phyloP scores from a whole-genome alignment of 2,888 invertebrate species.

The Apamea crenata region DNA sequence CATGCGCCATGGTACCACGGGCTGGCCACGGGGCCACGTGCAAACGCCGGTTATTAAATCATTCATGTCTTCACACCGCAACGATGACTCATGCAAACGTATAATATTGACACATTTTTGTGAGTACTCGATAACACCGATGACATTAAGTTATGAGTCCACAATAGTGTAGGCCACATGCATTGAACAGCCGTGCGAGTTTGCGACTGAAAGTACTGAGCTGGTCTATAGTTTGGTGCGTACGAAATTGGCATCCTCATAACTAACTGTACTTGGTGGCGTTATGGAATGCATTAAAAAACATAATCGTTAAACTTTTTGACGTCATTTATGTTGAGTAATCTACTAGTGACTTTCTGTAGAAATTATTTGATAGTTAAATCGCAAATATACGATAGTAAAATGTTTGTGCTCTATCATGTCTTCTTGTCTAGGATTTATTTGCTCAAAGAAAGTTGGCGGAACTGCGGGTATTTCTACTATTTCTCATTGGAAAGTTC shows the following conservation, averaged over 20 bases:
- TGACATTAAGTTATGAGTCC: constrained; percentile 32
- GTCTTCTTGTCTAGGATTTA: background rate
- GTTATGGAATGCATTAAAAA: constrained; percentile 10
- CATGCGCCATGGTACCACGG: constrained; percentile 4
- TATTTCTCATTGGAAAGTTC: constrained; percentile 5
- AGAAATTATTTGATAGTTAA: background rate
- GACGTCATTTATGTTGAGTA: background rate
- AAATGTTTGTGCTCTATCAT: background rate
- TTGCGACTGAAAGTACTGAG: background rate
- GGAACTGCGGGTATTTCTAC: background rate
- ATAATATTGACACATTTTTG: constrained; percentile 63
- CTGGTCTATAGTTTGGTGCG: background rate
- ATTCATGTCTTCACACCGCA: constrained; percentile 48
- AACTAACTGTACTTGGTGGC: constrained; percentile 6
- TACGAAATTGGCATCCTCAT: background rate
- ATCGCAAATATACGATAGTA: background rate
- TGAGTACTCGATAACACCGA: constrained; percentile 30
- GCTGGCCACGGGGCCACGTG: constrained; percentile 48
- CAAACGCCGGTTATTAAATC: constrained; percentile 45
- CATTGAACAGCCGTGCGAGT: constrained; percentile 27
- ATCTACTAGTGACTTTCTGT: background rate
- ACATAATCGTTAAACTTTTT: background rate
- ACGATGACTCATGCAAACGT: constrained; percentile 49
- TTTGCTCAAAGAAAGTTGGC: constrained; percentile 12
- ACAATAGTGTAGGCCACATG: background rate